A percentile compares a stretch with the other conserved stretches of the same genome.
Conservation (phyloP, 2,888 invertebrate species). For the Subacronicta megacephala region DNA sequence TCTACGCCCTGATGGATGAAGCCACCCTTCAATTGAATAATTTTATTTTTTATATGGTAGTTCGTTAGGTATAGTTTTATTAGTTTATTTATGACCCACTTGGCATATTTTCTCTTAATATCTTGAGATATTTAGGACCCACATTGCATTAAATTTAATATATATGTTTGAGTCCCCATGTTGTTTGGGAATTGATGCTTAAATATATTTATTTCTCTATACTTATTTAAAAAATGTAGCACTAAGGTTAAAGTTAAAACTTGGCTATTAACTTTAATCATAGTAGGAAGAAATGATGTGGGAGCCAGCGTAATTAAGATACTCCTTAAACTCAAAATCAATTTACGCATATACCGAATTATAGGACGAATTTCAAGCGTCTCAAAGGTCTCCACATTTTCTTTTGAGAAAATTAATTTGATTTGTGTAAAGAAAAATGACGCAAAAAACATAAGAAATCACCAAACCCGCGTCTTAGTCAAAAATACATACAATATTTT, state of each 20-base stretch:
- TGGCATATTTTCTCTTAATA: too few relatives aligned
- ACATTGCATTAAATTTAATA: constrained; percentile 3
- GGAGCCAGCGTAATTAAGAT: too few relatives aligned
- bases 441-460: too few relatives aligned
- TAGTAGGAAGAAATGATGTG: too few relatives aligned
- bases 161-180: neutral
- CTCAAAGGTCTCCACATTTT: neutral
- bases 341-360: too few relatives aligned
- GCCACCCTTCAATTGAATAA: constrained; percentile 60
- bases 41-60: constrained; percentile 39
- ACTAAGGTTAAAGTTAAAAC: too few relatives aligned
- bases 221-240: too few relatives aligned
- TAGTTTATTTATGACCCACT: constrained; percentile 16
- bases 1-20: constrained; percentile 55
- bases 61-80: constrained; percentile 1
- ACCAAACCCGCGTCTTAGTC: neutral
- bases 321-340: too few relatives aligned
- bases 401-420: neutral
- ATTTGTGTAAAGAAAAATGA: neutral
- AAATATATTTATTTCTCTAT: too few relatives aligned
- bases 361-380: neutral
- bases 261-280: too few relatives aligned
- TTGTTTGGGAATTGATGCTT: too few relatives aligned
- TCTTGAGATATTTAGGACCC: constrained; percentile 16
- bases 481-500: too few relatives aligned